Base-by-base conservation (phyloP, 2,888 invertebrate species). In the Nematopogon swammerdamellus region DNA sequence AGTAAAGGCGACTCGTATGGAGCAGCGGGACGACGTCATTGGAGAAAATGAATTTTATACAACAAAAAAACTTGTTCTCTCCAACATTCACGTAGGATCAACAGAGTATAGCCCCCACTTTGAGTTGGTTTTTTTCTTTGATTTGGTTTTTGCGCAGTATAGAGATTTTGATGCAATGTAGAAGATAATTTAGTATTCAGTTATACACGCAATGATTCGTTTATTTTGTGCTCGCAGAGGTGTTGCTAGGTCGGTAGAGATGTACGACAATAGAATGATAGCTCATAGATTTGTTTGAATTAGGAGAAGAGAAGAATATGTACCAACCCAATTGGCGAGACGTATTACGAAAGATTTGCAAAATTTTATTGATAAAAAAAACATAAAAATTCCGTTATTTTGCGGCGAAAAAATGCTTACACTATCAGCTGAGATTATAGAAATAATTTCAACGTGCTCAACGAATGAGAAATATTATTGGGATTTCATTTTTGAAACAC, bases 1-100 rank as follows among this genome's bases (percentile, higher is more conserved):
- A 95, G 95, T 92, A 73, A 54, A 49, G 49, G 51, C 50, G 51
- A 52, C 47, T n/a, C n/a, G n/a, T n/a, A n/a, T n/a, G 49, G 18
- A 36, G 3, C 6, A 14, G 36, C 11, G 36, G 3, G 36, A 3
- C 8, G 36, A 8, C 36, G 3, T 36, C n/a, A n/a, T 36, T 36
- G 36, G 11, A 36, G 36, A 36, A 36, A 36, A 36, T 14, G 36
- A 36, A 14, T 36, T 36, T 36, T 36, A 14, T 36, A 14, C 36
- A n/a, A n/a, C n/a, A n/a, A 3, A 6, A 14, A 36, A 36, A 36
- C 36, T 36, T 14, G 36, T 36, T 36, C n/a, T 36, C 36, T 36
- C 36, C 36, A 36, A 36, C 3, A 36, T 8, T 6, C 25, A 4
- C 25, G 25, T 25, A 25, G 25, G 25, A 25, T 25, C 8, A 25